Evolutionary conservation across 2,797 vertebrate species (phyloP).

Genomic region (Crypturellus tataupa): DNA sequence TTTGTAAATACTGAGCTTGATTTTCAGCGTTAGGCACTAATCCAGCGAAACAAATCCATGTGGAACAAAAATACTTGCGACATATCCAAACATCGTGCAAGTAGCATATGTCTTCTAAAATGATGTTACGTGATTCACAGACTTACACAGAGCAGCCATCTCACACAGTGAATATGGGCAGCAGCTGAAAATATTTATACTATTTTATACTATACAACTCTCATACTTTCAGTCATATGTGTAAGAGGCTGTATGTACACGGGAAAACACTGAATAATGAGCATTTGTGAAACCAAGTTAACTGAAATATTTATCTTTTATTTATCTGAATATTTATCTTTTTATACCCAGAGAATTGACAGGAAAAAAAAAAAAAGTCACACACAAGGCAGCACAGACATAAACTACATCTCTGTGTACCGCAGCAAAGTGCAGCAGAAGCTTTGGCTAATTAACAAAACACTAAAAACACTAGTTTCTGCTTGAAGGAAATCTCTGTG

Average conservation of each 20-base stretch:
- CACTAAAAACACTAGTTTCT: background rate
- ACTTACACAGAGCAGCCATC: background rate
- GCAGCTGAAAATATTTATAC: background rate
- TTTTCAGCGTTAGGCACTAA: conserved; percentile 45
- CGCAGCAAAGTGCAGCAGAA: background rate
- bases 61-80: conserved; percentile 26
- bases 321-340: background rate
- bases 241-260: background rate
- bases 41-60: conserved; percentile 38
- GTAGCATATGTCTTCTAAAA: conserved; percentile 26
- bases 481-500: background rate
- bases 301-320: background rate
- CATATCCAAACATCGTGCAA: conserved; percentile 20
- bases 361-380: background rate
- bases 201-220: background rate
- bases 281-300: background rate
- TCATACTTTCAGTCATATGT: fast-evolving
- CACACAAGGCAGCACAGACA: background rate
- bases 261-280: background rate
- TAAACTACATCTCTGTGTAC: background rate
- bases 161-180: background rate
- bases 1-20: conserved; percentile 56
- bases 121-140: background rate
- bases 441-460: background rate
- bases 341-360: background rate